A percentile compares a stretch with the other conserved stretches of the same genome.
phyloP scores from a whole-genome alignment of 2,888 invertebrate species.

The Caprella mutica region DNA sequence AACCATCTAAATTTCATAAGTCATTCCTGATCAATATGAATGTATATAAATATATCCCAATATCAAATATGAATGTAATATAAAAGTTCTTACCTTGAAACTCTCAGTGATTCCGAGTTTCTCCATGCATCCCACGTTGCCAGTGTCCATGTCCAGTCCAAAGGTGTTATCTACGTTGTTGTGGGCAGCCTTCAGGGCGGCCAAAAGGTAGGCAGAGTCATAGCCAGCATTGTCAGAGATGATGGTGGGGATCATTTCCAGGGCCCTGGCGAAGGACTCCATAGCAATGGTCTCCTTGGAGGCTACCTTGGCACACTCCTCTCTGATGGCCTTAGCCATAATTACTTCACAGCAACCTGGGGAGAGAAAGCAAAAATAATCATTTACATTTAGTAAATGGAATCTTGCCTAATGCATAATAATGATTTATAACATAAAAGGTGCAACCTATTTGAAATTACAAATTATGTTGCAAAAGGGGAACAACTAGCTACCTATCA shows the following conservation, averaged over 20 bases:
- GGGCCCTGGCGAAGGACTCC: constrained; percentile 84
- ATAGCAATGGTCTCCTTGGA: constrained; percentile 97
- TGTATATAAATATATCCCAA: too few relatives aligned
- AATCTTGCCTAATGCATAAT: too few relatives aligned
- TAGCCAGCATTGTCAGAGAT: constrained; percentile 98
- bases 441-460: too few relatives aligned
- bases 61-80: too few relatives aligned
- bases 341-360: constrained; percentile 82
- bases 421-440: too few relatives aligned
- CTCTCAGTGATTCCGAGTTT: constrained; percentile 89
- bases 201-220: constrained; percentile 87
- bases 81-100: background rate
- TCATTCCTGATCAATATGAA: too few relatives aligned
- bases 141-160: constrained; percentile 63
- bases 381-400: too few relatives aligned
- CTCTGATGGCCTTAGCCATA: constrained; percentile 86
- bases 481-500: too few relatives aligned
- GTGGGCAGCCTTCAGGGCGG: constrained; percentile 83
- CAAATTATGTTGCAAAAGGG: too few relatives aligned
- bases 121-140: constrained; percentile 79
- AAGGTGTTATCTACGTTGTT: constrained; percentile 54
- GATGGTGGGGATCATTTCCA: constrained; percentile 72
- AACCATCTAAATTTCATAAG: too few relatives aligned
- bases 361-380: constrained; percentile 2
- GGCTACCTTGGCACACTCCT: constrained; percentile 70